Percentiles rank a stretch among this genome's conserved stretches.
Evolutionary conservation across 2,113 vertebrate species (phyloP).

Genomic region (Tapirus terrestris): DNA sequence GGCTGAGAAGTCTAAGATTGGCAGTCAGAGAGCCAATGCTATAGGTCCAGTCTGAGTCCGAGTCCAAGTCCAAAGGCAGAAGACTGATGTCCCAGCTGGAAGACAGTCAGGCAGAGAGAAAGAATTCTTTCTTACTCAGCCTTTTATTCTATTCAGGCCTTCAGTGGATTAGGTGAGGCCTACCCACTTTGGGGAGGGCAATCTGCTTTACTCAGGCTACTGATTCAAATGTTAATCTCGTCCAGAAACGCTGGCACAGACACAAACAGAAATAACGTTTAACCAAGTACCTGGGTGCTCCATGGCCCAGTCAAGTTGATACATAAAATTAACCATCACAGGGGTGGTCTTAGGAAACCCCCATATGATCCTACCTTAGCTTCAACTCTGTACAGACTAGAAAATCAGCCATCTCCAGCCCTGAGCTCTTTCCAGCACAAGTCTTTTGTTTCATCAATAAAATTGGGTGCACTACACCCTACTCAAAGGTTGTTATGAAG

Average conservation of each 20-base stretch:
- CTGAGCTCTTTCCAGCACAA: not conserved
- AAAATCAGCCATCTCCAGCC: not conserved
- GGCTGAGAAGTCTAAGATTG: not conserved
- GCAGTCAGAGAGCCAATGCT: not conserved
- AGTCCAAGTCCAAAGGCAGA: not conserved
- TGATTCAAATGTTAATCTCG: not conserved
- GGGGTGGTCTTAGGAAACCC: not conserved
- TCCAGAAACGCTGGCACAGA: not conserved
- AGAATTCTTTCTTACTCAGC: not conserved
- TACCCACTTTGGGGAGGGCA: not conserved
- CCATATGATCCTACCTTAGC: not conserved
- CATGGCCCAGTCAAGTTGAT: not conserved
- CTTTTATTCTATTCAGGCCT: not conserved
- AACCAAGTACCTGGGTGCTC: not conserved
- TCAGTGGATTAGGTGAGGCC: not conserved
- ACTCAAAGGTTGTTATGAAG: not conserved
- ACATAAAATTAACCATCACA: not conserved
- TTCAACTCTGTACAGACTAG: not conserved
- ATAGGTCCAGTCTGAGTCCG: not conserved
- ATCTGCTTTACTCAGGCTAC: not conserved
- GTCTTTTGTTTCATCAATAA: not conserved
- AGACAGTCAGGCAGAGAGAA: not conserved
- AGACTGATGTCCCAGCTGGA: not conserved
- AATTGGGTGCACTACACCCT: not conserved
- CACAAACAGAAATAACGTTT: not conserved